Evolutionary conservation across 2,113 vertebrate species (phyloP), one percentile per base, ranked within the genome.

Genomic region (Peromyscus californicus): DNA sequence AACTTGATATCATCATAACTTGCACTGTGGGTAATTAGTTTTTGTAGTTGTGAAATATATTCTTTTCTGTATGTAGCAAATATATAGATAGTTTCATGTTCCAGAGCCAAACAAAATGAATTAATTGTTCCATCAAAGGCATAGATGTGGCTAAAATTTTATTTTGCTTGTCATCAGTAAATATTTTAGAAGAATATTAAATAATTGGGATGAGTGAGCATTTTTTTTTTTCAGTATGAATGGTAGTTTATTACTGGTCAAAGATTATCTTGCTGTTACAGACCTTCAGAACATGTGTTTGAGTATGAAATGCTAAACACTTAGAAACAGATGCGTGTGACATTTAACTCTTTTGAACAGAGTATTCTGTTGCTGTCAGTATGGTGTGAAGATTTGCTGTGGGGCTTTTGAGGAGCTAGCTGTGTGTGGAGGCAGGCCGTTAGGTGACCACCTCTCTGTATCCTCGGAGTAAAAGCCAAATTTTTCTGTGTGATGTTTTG

Each of bases 381-480:
- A 54, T 93, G 54, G 42, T 29, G 7, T 36, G 39, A 76, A 86
- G 48, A 29, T 95, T 21, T 86, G 12, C 4, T 82, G 94, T 80
- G 72, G 16, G 92, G 90, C 48, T 94, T 98, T 91, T 90, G 85
- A 95, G 45, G 59, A 5, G 17, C 74, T 74, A 1, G 16, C 67
- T 82, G 0, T 57, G 7, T 42, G 1, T 93, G 83, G 83, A 24
- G 31, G 74, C 42, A 89, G 26, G 88, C 65, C 51, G 65, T 96
- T 95, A 95, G 79, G 3, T 93, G 12, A 57, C 24, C 51, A 48
- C 31, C 36, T 87, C 39, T 39, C 76, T 95, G n/a, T 57, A 70
- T 92, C 29, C 83, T 57, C 89, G 65, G 85, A 90, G 93, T 97
- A 86, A 97, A 97, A 97, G 67, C 75, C 94, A 93, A 93, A 69